A percentile compares a stretch with the other conserved stretches of the same genome.
These are phyloP conservation scores for Psephotus haematonotus DNA, from an alignment of 2,113 vertebrate species.

Conservation along the genomic window DNA sequence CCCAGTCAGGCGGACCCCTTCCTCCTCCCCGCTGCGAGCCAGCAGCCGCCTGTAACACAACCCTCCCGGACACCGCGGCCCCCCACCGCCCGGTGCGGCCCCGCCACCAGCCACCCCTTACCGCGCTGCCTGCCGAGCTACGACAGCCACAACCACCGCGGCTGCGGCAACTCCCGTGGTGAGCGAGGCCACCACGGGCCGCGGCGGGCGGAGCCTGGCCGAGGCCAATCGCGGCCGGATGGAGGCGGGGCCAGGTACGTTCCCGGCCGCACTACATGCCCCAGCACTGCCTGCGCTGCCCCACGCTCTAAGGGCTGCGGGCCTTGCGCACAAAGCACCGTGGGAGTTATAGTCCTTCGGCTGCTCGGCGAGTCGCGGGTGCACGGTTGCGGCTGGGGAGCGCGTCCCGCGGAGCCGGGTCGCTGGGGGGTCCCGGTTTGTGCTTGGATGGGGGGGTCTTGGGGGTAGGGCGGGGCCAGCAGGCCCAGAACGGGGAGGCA, in stretches of 20 bases:
- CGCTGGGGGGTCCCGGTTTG: fast-evolving
- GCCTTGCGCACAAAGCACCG: background rate
- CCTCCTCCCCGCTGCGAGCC: background rate
- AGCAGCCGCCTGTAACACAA: background rate
- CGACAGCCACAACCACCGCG: background rate
- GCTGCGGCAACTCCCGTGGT: background rate
- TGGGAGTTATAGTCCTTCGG: background rate
- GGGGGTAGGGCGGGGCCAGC: background rate
- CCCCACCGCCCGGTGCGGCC: too few relatives aligned
- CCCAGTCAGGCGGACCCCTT: background rate
- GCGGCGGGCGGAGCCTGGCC: background rate
- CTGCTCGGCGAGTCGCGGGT: fast-evolving
- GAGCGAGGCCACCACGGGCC: background rate
- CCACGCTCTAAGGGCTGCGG: fast-evolving
- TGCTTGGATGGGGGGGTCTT: fast-evolving
- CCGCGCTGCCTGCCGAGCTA: fast-evolving
- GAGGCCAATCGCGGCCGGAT: background rate
- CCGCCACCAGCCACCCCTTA: background rate
- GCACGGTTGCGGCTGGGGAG: background rate
- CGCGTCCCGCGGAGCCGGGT: background rate
- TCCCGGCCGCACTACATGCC: background rate
- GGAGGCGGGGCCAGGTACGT: background rate
- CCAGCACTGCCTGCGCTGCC: background rate
- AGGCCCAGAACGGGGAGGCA: too few relatives aligned
- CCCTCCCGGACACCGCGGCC: background rate